A percentile compares a stretch with the other conserved stretches of the same genome.
Evolutionary conservation across 2,797 vertebrate genomes (phyloP).

Genomic region (Cuculus canorus): DNA sequence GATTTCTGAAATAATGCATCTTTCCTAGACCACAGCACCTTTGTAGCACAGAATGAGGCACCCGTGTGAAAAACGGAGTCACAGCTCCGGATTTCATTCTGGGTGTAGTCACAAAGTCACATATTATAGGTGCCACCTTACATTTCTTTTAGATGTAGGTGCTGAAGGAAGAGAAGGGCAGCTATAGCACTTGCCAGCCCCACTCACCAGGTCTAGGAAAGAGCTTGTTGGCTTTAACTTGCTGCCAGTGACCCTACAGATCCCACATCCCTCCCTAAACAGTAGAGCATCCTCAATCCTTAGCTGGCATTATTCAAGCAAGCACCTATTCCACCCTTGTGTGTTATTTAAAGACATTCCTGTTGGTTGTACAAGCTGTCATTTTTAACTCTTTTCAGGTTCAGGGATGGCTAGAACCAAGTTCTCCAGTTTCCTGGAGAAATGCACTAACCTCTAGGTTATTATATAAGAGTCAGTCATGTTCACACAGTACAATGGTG

Average conservation of each 20-base stretch:
- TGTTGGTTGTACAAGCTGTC: neutral
- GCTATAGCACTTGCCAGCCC: neutral
- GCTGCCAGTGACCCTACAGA: neutral
- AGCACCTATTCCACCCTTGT: neutral
- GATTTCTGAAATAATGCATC: neutral
- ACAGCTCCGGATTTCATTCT: neutral
- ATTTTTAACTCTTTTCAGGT: neutral
- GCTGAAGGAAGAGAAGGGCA: neutral
- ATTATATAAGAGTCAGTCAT: neutral
- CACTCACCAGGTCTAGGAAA: neutral
- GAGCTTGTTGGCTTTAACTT: neutral
- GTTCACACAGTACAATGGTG: neutral
- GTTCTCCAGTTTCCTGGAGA: neutral
- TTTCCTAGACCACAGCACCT: neutral
- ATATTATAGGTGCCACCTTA: neutral
- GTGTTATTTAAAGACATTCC: neutral
- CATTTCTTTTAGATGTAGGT: neutral
- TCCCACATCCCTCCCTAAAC: neutral
- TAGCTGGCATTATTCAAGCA: neutral
- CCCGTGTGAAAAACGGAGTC: neutral
- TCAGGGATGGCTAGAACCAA: neutral
- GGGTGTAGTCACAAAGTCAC: neutral
- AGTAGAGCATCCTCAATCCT: neutral
- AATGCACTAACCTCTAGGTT: neutral
- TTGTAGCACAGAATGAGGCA: neutral